phyloP scores from a whole-genome alignment of 2,888 invertebrate species.

The Podotricha telesiphe region DNA sequence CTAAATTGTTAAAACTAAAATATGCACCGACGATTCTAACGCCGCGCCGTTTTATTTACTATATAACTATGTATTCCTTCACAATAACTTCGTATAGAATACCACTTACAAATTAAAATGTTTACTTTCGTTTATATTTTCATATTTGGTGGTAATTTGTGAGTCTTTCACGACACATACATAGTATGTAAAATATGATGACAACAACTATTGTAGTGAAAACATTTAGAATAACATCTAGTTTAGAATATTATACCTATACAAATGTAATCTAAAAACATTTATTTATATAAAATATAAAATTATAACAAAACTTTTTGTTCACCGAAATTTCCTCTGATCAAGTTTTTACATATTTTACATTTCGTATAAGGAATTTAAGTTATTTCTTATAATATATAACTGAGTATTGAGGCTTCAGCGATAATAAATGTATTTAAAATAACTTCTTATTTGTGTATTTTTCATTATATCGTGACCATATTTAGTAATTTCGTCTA shows the following conservation, averaged over 20 bases:
- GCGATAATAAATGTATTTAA: not conserved
- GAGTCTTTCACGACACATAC: too few species aligned
- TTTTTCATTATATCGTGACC: not conserved
- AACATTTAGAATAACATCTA: too few species aligned
- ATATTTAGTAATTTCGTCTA: not conserved
- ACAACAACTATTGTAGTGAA: too few species aligned
- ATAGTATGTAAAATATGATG: too few species aligned
- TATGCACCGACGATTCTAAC: slow-evolving; percentile 24
- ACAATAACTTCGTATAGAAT: not conserved
- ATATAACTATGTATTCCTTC: not conserved
- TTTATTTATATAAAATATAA: too few species aligned
- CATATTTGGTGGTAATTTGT: not conserved
- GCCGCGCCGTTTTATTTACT: not conserved
- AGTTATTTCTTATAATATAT: not conserved
- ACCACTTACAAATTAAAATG: not conserved
- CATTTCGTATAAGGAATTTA: too few species aligned
- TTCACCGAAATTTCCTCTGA: too few species aligned
- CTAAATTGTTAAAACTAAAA: slow-evolving; percentile 28
- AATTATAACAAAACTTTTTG: too few species aligned
- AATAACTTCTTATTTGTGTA: not conserved
- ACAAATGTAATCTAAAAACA: too few species aligned
- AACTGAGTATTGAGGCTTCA: not conserved
- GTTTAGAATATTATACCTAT: too few species aligned
- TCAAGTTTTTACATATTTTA: too few species aligned
- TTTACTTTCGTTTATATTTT: not conserved